Base-by-base conservation (phyloP, 1,140 invertebrate species). In the Ditylenchus dipsaci region DNA sequence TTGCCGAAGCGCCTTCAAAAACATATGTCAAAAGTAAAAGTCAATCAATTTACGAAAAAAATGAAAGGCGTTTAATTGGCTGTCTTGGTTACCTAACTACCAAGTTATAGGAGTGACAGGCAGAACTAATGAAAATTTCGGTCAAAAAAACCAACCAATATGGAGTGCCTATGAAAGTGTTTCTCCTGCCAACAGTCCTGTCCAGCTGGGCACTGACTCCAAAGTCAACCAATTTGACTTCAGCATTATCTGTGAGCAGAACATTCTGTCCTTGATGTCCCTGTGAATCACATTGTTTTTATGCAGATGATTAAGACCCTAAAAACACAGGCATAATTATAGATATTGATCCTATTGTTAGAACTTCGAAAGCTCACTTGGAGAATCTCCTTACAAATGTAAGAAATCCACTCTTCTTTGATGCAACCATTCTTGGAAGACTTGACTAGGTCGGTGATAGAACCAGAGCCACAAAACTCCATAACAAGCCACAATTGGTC, bases 401-500 rank as follows among this genome's bases (percentile, higher is more conserved):
- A 99, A 49, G 96, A 94, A 83, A 99, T 99, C 95, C 96, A 99
- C 86, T 99, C 96, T 86, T 99, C 96, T 85, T 97, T 98, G 58
- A 99, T 86, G 73, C 90, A 92, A 82, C 95, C 92, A 26, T 94
- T 93, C 86, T 97, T 97, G 42, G 94, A 97, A 67, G 93, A 95
- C 88, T 99, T 99, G 47, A 99, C 95, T 81, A 99, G 88, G 87
- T 99, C 96, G 66, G 96, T 98, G 17, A 99, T 92, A 65, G 93
- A 97, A 65, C 93, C 96, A 83, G 94, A 95, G 78, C 95, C 95
- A 88, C 96, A 99, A 84, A 97, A 99, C 85, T 99, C 96, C 96
- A 99, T 99, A 33, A 99, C 96, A 80, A 98, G 87, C 87, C 88
- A 65, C 19, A 67, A 33, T 3, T 99, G 95, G 86, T 99, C 96